phyloP scores from a whole-genome alignment of 2,888 invertebrate genomes.

The Tenthredo mesomela region DNA sequence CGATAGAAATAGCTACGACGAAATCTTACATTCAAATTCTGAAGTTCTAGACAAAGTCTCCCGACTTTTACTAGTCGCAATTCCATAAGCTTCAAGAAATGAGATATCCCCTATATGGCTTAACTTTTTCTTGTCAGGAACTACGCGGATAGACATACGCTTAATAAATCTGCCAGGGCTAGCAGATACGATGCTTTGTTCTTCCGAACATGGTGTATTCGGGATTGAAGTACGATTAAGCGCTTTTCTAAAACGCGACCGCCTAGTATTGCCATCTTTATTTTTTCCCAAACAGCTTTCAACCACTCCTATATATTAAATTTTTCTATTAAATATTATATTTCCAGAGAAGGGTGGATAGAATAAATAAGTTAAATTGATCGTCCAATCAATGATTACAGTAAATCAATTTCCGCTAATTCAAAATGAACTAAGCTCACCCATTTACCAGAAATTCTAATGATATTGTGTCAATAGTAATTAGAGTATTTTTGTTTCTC shows the following conservation, averaged over 20 bases:
- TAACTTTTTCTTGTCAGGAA: conserved; percentile 64
- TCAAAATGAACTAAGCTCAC: conserved; percentile 79
- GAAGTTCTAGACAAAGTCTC: conserved; percentile 54
- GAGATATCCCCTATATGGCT: conserved; percentile 60
- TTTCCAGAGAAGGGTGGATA: not conserved
- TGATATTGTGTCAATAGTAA: not conserved
- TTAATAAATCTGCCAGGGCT: conserved; percentile 61
- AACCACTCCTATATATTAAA: conserved; percentile 62
- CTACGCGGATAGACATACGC: conserved; percentile 68
- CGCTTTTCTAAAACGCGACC: conserved; percentile 52
- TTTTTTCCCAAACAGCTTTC: conserved; percentile 65
- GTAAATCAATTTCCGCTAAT: not conserved
- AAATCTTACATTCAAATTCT: conserved; percentile 57
- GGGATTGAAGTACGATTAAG: not conserved
- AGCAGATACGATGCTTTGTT: conserved; percentile 49
- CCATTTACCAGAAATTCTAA: conserved; percentile 78
- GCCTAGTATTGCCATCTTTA: conserved; percentile 58
- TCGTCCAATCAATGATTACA: not conserved
- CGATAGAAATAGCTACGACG: not conserved
- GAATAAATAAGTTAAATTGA: not conserved
- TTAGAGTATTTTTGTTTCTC: conserved; percentile 39
- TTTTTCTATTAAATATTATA: not conserved
- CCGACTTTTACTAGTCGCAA: conserved; percentile 60
- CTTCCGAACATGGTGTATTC: not conserved
- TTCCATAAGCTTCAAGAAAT: conserved; percentile 71